phyloP scores from a whole-genome alignment of 2,797 vertebrate species.

The Nasua narica region DNA sequence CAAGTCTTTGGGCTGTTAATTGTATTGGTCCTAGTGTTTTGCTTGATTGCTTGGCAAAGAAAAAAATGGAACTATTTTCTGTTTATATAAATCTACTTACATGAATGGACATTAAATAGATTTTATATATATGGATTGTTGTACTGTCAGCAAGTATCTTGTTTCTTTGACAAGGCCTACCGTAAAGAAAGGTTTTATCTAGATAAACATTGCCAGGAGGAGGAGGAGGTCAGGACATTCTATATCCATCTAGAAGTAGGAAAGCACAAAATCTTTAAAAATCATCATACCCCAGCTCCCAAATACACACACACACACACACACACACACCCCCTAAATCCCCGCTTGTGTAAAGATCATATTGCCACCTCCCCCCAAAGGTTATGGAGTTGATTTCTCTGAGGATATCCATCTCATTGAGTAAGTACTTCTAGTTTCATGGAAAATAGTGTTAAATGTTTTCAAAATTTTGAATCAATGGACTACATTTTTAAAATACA shows the following conservation, averaged over 20 bases:
- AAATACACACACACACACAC: not conserved
- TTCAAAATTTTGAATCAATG: not conserved
- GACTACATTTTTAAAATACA: not conserved
- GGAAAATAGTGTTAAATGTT: not conserved
- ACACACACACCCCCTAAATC: not conserved
- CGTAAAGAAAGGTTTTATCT: constrained; percentile 16
- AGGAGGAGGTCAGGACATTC: not conserved
- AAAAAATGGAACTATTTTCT: constrained; percentile 55
- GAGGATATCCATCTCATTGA: not conserved
- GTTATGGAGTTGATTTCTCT: not conserved
- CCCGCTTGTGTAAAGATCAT: not conserved
- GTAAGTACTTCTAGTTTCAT: not conserved
- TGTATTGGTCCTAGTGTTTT: constrained; percentile 7
- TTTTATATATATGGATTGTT: constrained; percentile 49
- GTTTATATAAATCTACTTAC: constrained; percentile 56
- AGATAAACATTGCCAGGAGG: not conserved
- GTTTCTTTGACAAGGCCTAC: not conserved
- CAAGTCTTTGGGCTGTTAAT: not conserved
- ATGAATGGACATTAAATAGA: constrained; percentile 50
- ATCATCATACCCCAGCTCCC: no score
- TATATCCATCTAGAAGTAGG: not conserved
- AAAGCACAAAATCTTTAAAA: not conserved
- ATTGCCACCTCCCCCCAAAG: not conserved
- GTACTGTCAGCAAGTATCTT: not conserved
- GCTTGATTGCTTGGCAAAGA: constrained; percentile 45